Percentiles rank a stretch among this genome's conserved stretches.
Conservation (phyloP, 2,888 invertebrate genomes). For the Syrista parreyssii region DNA sequence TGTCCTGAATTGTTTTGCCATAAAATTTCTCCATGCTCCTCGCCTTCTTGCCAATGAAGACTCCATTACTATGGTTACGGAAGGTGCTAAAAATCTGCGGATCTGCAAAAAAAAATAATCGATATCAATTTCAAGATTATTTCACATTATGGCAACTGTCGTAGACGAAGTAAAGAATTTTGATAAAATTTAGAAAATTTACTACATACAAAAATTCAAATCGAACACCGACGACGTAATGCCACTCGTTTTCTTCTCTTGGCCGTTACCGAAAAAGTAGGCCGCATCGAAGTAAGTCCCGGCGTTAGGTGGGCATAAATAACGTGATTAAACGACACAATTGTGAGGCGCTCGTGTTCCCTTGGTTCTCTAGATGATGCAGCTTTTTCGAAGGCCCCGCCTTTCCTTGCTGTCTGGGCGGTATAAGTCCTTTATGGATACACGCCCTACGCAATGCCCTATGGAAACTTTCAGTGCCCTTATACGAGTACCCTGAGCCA, state of each 20-base stretch:
- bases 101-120: neutral
- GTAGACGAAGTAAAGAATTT: neutral
- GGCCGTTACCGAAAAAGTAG: neutral
- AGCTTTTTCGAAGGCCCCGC: neutral
- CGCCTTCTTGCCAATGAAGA: neutral
- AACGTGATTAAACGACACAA: neutral
- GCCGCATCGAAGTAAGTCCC: neutral
- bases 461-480: neutral
- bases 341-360: neutral
- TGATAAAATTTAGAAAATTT: too few species aligned
- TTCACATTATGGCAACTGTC: neutral
- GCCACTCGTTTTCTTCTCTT: neutral
- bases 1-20: neutral
- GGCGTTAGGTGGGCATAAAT: slow-evolving; percentile 1
- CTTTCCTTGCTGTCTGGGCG: neutral
- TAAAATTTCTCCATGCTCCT: neutral
- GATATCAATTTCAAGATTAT: neutral
- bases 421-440: neutral
- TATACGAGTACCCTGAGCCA: neutral
- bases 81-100: neutral
- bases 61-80: neutral
- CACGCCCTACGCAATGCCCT: neutral
- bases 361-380: slow-evolving; percentile 1
- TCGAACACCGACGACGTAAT: neutral
- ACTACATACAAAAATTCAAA: neutral